Evolutionary conservation across 1,140 invertebrate genomes (phyloP).

Genomic region (Idris sp.): DNA sequence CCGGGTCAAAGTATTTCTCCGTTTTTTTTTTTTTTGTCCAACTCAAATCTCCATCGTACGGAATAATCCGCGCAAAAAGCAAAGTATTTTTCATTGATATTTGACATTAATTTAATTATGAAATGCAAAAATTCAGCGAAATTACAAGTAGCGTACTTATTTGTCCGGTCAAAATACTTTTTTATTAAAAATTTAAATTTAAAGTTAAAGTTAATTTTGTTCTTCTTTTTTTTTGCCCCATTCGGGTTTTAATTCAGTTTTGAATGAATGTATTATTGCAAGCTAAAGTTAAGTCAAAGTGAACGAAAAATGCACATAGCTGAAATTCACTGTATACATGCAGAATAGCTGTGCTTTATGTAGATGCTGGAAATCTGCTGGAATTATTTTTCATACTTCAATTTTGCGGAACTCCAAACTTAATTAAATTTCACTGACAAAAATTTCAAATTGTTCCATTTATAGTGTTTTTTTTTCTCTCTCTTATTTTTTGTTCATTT

Average conservation of each 20-base stretch:
- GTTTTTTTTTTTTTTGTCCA: constrained; percentile 37
- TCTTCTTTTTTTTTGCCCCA: constrained; percentile 16
- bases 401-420: constrained; percentile 9
- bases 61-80: constrained; percentile 27
- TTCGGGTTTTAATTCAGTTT: constrained; percentile 22
- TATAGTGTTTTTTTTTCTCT: no score
- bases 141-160: constrained; percentile 20
- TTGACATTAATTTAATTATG: constrained; percentile 34
- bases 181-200: constrained; percentile 21
- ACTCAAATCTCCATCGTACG: constrained; percentile 5
- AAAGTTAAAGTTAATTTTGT: constrained; percentile 18
- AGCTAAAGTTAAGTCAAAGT: constrained; percentile 4
- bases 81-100: constrained; percentile 46
- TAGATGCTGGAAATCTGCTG: constrained; percentile 19
- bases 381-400: constrained; percentile 24
- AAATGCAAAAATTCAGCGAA: constrained; percentile 28
- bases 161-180: neutral
- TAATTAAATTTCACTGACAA: no score
- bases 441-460: no score
- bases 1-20: constrained; percentile 40
- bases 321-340: constrained; percentile 35
- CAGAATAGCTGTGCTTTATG: constrained; percentile 23
- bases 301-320: constrained; percentile 31
- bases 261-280: constrained; percentile 29
- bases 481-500: constrained; percentile 1